Evolutionary conservation across 2,797 vertebrate species (phyloP).

Genomic region (Melanotaenia trifasciata): DNA sequence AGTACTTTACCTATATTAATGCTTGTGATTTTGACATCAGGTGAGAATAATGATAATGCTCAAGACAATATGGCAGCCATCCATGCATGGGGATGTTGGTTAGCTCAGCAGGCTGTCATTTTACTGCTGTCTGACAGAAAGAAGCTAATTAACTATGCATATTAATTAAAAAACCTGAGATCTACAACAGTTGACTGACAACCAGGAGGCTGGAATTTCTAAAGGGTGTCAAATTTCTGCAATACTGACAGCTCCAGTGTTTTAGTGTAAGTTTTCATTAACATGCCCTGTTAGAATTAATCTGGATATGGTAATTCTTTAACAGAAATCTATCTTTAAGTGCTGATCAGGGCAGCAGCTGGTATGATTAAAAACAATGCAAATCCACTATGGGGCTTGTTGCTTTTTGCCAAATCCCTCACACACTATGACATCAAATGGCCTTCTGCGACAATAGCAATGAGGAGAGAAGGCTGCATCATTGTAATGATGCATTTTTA

Average conservation of each 20-base stretch:
- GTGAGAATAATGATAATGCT: slow-evolving; percentile 45
- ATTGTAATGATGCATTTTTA: slow-evolving; percentile 74
- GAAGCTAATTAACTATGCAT: slow-evolving; percentile 65
- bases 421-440: slow-evolving; percentile 61
- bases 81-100: slow-evolving; percentile 54
- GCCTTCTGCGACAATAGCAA: slow-evolving; percentile 71
- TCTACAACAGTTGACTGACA: slow-evolving; percentile 57
- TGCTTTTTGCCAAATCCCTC: slow-evolving; percentile 53
- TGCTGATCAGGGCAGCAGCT: slow-evolving; percentile 38
- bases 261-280: slow-evolving; percentile 36
- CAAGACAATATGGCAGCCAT: slow-evolving; percentile 56
- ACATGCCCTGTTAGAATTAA: slow-evolving; percentile 14
- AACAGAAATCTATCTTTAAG: slow-evolving; percentile 14
- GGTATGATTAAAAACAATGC: slow-evolving; percentile 39
- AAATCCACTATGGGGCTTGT: slow-evolving; percentile 20
- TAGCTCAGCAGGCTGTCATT: slow-evolving; percentile 60
- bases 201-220: slow-evolving; percentile 32
- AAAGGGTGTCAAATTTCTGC: slow-evolving; percentile 33
- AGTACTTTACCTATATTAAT: slow-evolving; percentile 20
- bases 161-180: slow-evolving; percentile 60
- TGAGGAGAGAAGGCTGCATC: slow-evolving; percentile 61
- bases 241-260: slow-evolving; percentile 23
- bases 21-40: slow-evolving; percentile 46
- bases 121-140: slow-evolving; percentile 51
- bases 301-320: slow-evolving; percentile 4